A percentile compares a stretch with the other conserved stretches of the same genome.
Evolutionary conservation across 2,113 vertebrate genomes (phyloP).

Genomic region (Anguilla japonica): DNA sequence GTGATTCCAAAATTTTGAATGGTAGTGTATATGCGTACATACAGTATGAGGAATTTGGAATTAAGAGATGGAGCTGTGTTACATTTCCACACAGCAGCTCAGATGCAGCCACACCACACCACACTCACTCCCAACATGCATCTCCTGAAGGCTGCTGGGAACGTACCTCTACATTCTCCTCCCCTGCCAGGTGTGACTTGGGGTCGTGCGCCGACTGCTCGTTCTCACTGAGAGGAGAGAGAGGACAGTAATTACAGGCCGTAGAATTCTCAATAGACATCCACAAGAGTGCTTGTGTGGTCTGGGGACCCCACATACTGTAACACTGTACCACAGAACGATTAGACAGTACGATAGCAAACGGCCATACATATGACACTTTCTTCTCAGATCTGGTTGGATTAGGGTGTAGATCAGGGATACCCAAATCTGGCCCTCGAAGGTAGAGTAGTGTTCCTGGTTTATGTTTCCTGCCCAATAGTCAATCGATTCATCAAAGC

Average conservation of each 20-base stretch:
- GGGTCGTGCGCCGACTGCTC: constrained; percentile 22
- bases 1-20: too few species aligned
- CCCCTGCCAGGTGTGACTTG: not conserved
- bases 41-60: too few species aligned
- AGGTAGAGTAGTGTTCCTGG: too few species aligned
- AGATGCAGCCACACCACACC: not conserved
- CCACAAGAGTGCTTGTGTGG: not conserved
- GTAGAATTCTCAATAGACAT: not conserved
- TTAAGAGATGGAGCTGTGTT: too few species aligned
- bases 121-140: not conserved
- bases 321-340: not conserved
- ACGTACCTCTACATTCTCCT: constrained; percentile 37
- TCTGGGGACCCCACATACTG: not conserved
- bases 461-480: too few species aligned
- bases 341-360: not conserved
- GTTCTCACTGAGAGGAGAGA: constrained; percentile 32
- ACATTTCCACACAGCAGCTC: too few species aligned
- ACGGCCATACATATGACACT: too few species aligned
- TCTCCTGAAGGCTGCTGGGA: not conserved
- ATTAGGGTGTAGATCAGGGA: too few species aligned
- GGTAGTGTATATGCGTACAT: too few species aligned
- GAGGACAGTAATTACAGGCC: not conserved
- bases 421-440: too few species aligned
- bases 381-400: not conserved
- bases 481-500: too few species aligned